Evolutionary conservation across 2,888 invertebrate species (phyloP).

Genomic region (Tenthredo distinguenda): DNA sequence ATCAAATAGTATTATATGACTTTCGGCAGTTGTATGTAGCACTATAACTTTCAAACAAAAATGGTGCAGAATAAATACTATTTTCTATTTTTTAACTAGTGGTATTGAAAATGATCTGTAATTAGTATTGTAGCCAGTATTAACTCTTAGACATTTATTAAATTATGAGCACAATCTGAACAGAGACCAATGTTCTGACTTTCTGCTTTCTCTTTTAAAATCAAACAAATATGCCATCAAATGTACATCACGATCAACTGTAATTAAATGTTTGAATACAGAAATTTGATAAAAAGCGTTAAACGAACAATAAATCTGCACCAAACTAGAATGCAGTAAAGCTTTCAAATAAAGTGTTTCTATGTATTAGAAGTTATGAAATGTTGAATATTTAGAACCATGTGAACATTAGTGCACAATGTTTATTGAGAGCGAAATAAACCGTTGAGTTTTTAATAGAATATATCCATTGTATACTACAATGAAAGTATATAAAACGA

Average conservation of each 20-base stretch:
- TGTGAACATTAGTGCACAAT: neutral
- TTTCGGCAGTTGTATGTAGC: neutral
- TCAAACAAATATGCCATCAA: neutral
- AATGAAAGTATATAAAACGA: constrained; percentile 9
- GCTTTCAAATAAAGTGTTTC: neutral
- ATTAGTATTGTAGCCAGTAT: neutral
- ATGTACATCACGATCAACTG: neutral
- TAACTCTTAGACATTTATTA: neutral
- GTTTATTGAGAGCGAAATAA: neutral
- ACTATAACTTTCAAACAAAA: neutral
- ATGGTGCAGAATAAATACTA: neutral
- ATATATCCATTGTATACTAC: neutral
- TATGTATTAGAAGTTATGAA: neutral
- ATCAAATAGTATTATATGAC: neutral
- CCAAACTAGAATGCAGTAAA: neutral
- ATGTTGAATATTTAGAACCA: neutral
- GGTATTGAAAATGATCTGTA: constrained; percentile 4
- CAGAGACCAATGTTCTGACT: neutral
- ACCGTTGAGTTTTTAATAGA: neutral
- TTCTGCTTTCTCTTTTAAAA: neutral
- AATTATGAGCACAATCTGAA: constrained; percentile 15
- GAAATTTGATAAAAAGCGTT: neutral
- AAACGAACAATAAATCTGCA: neutral
- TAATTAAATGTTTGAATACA: neutral
- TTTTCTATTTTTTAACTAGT: constrained; percentile 1